Evolutionary conservation across 2,797 vertebrate species (phyloP), one percentile per base, ranked within the genome.

Genomic region (Melanotaenia parkinsoni): DNA sequence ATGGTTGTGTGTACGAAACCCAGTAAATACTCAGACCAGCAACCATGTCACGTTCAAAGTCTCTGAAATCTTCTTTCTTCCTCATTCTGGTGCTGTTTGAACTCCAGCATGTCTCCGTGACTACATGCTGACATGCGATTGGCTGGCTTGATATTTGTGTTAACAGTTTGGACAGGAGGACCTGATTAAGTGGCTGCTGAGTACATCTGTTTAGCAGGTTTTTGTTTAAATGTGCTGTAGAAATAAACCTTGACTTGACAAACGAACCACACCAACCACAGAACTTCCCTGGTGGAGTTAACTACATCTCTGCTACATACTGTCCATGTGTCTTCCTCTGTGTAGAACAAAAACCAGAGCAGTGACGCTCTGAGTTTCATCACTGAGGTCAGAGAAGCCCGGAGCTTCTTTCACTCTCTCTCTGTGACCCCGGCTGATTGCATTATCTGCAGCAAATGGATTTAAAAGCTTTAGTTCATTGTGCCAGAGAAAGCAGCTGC

Each of bases 381-480:
- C 71, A 54, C 80, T 82, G 89, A 84, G 81, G 76, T 89, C 83
- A 90, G 63, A 75, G 65, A 30, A 0, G 82, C 86, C 79, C 18
- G 0, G 1, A 75, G 88, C 81, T 77, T 58, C 74, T 73, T 70
- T 82, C 80, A 69, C 71, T 81, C 79, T 72, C 80, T 85, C 79
- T 69, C 73, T 60, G 57, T 80, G 65, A 82, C 77, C 80, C 70
- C 24, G 74, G 65, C 65, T 90, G 78, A 91, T 88, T 82, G 74
- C 73, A 89, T 93, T 92, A 92, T 79, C 80, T 67, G 67, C 72
- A 76, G 80, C 67, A 85, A 90, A 91, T 72, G 61, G 76, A 86
- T 89, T 90, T 87, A 77, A 91, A 89, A 89, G 86, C 77, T 87
- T 87, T 76, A 84, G 80, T 86, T 91, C 88, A 91, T 86, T 82